Base-by-base conservation (phyloP, 2,888 invertebrate genomes). In the Amphipyra berbera region DNA sequence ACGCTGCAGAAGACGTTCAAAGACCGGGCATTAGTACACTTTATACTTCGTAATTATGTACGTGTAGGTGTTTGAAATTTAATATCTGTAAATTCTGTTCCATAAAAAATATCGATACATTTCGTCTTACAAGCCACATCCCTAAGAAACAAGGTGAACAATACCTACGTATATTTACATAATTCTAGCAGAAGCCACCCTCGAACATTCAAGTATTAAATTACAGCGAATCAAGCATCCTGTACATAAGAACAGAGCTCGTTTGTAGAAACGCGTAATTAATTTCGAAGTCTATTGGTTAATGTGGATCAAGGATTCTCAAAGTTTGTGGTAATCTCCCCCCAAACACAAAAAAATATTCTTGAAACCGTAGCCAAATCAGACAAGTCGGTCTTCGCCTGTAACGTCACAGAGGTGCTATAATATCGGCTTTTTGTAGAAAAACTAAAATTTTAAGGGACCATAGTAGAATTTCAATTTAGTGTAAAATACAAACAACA, bases 261-360 rank as follows among this genome's bases (percentile, higher is more conserved):
- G 53, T 66, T 53, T 59, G n/a, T 4, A 14, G 27, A 38, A 49
- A 53, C 9, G 35, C 44, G 21, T 59, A 66, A 66, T 66, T 66
- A 53, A 66, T 66, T 66, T 53, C 35, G 21, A 35, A 49, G 44
- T 35, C 33, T 41, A 49, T 45, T 37, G 35, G 65, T 21, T 53
- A 53, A 66, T 53, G 48, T 65, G 48, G 8, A 30, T 15, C 59
- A 13, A 9, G n/a, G 53, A 21, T 37, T 13, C 12, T 9, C 40
- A 65, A 66, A 59, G 30, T 53, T 48, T 35, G 0, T 46, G 0
- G 0, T n/a, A 1, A 12, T 10, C 9, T 1, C 10, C 7, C 7
- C 30, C 6, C 7, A 7, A 37, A 37, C 9, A 10, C 0, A 10
- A 37, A 37, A 6, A 10, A 37, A 8, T 1, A 4, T 10, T 37